Evolutionary conservation across 1,140 invertebrate species (phyloP).

Genomic region (Saccostrea cuccullata): DNA sequence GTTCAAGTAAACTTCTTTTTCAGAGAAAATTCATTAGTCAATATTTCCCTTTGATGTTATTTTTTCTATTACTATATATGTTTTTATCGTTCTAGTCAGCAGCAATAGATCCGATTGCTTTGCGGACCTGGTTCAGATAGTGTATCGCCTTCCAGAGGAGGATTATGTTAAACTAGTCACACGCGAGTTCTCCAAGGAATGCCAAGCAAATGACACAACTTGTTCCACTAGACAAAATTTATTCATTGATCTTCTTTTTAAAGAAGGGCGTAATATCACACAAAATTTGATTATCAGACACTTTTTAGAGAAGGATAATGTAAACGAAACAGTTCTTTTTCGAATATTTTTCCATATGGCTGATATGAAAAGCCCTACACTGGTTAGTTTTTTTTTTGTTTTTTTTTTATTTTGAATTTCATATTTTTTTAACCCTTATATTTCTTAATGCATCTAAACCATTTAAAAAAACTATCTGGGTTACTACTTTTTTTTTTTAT

Average conservation of each 20-base stretch:
- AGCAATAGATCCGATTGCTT: not conserved
- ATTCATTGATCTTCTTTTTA: constrained; percentile 25
- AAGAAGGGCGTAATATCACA: not conserved
- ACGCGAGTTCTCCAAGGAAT: not conserved
- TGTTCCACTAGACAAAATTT: not conserved
- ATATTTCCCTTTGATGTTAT: not conserved
- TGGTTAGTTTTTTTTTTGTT: not conserved
- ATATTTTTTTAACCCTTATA: no score
- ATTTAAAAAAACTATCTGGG: not conserved
- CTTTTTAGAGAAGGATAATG: constrained; percentile 19
- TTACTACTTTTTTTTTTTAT: not conserved
- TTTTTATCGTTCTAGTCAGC: not conserved
- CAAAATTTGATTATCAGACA: constrained; percentile 10
- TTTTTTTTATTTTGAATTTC: no score
- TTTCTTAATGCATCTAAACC: no score
- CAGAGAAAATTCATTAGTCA: not conserved
- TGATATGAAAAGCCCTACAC: not conserved
- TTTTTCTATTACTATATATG: not conserved
- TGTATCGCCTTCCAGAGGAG: not conserved
- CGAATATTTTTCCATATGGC: constrained; percentile 13
- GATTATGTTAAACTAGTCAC: not conserved
- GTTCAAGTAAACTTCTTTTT: not conserved
- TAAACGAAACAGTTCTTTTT: constrained; percentile 28
- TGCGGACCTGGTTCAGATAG: not conserved
- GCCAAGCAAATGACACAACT: constrained; percentile 3